phyloP scores from a whole-genome alignment of 2,888 invertebrate genomes.

The Amitus sp. region DNA sequence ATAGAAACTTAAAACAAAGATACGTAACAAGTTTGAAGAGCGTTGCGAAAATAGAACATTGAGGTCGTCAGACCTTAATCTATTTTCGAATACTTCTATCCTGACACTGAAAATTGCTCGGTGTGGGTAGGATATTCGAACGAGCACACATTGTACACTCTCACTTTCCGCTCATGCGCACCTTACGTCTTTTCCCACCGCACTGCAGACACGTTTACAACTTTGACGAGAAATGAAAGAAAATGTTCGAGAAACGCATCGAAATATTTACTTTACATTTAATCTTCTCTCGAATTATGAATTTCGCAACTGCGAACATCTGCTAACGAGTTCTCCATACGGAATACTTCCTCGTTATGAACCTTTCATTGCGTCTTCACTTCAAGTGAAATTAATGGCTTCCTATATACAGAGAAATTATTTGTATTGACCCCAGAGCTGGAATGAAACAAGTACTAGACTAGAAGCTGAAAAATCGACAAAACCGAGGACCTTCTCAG shows the following conservation, averaged over 20 bases:
- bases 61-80: conserved; percentile 28
- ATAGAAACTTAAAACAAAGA: too few species aligned
- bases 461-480: conserved; percentile 13
- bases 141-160: conserved; percentile 17
- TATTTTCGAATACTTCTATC: conserved; percentile 21
- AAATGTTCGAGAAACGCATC: not conserved
- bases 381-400: not conserved
- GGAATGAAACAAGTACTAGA: not conserved
- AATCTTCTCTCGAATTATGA: not conserved
- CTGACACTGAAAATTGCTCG: conserved; percentile 21
- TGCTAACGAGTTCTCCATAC: not conserved
- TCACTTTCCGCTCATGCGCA: conserved; percentile 27
- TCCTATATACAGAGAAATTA: not conserved
- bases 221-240: not conserved
- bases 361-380: not conserved
- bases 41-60: conserved; percentile 23
- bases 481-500: conserved; percentile 26
- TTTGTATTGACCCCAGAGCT: not conserved
- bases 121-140: conserved; percentile 8
- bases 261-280: not conserved
- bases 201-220: conserved; percentile 23
- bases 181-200: conserved; percentile 18
- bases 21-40: conserved; percentile 19
- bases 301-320: not conserved
- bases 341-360: not conserved